Percentiles rank a stretch among this genome's conserved stretches.
phyloP scores from a whole-genome alignment of 2,888 invertebrate genomes.

The Ceriagrion tenellum region DNA sequence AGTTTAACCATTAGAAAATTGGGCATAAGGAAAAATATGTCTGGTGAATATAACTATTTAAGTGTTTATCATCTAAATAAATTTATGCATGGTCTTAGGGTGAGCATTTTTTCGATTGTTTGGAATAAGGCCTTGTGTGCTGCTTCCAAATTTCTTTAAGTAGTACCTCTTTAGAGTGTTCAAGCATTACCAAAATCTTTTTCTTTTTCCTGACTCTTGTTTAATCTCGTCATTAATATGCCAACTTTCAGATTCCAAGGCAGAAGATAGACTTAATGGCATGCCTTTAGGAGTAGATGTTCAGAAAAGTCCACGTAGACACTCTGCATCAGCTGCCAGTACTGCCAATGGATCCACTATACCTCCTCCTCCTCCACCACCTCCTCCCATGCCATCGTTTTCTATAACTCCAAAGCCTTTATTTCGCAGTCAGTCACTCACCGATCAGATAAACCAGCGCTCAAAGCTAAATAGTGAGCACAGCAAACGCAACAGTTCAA shows the following conservation, averaged over 20 bases:
- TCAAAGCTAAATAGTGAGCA: neutral
- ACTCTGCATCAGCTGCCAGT: neutral
- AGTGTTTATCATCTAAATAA: no score
- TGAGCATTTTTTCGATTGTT: neutral
- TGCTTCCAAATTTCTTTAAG: no score
- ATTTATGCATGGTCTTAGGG: no score
- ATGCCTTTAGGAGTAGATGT: neutral
- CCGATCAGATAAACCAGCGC: neutral
- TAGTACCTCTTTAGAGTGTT: no score
- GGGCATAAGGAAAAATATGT: no score
- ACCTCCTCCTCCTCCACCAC: conserved; percentile 43
- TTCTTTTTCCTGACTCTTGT: neutral
- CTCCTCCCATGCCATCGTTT: conserved; percentile 36
- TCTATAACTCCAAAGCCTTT: neutral
- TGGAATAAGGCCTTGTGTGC: neutral
- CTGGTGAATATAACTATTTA: no score
- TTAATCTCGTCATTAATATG: neutral
- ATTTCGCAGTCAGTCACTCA: conserved; percentile 1
- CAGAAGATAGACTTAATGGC: neutral
- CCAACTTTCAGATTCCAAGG: neutral
- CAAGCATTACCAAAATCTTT: neutral
- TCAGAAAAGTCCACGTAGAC: conserved; percentile 15
- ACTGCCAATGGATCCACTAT: neutral
- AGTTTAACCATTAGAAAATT: no score
- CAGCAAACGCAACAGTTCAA: neutral